Conservation (phyloP, 2,113 vertebrate species). For the Microcebus lehilahytsara region DNA sequence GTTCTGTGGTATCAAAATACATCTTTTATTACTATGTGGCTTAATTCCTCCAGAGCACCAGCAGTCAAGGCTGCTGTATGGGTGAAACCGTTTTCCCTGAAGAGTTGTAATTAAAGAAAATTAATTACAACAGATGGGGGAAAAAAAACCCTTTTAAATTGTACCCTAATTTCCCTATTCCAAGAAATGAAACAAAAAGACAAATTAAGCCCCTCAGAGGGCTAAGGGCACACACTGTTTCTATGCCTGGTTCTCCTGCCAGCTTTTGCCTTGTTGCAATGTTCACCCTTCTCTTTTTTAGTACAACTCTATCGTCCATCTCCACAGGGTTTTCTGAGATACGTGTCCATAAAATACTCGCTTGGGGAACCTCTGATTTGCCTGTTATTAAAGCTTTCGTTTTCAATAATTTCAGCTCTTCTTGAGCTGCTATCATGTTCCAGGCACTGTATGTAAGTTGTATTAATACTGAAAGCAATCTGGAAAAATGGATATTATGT, state of each 20-base stretch:
- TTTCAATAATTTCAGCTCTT: neutral
- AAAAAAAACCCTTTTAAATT: neutral
- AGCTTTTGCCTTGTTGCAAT: neutral
- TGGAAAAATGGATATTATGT: neutral
- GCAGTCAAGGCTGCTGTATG: neutral
- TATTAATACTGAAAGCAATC: neutral
- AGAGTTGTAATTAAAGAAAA: slow-evolving; percentile 26
- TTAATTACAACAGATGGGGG: slow-evolving; percentile 1
- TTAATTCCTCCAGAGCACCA: neutral
- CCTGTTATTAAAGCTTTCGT: neutral
- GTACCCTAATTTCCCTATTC: neutral
- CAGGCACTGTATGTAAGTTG: neutral
- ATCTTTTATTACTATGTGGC: neutral
- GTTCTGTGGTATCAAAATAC: neutral
- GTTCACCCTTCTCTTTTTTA: neutral
- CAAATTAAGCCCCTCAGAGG: neutral
- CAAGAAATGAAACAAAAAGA: neutral
- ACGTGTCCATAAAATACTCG: neutral
- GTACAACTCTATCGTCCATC: neutral
- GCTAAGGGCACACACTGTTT: neutral
- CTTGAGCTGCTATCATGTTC: neutral
- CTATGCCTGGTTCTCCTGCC: neutral
- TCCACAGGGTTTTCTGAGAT: neutral
- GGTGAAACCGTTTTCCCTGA: neutral
- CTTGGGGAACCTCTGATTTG: neutral